Evolutionary conservation across 2,888 invertebrate species (phyloP), one percentile per base, ranked within the genome.

Genomic region (Aporophyla lueneburgensis): DNA sequence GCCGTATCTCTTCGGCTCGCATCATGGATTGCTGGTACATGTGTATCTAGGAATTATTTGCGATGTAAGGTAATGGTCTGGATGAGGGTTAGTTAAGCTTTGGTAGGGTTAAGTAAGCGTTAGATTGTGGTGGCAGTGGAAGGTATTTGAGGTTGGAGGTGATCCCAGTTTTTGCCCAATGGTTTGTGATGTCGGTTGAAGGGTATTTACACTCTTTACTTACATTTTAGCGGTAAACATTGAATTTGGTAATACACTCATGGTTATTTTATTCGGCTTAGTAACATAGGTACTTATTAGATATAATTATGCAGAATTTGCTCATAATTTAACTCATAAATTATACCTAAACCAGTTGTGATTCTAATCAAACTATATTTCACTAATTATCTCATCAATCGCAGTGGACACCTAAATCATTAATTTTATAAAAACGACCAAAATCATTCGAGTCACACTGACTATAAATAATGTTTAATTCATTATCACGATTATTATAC

Each of bases 1-100:
- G 92, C 0, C 96, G 92, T 21, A 96, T 93, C 88, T 96, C 96
- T 76, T 96, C 96, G 0, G 96, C 96, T 0, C 96, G 93, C 96
- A 96, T 96, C 97, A 97, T 96, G 2, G 96, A 96, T 84, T 96
- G 97, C 87, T 97, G 97, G 91, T 97, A 97, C 94, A 96, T 92
- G 92, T 96, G 96, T 80, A 97, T 97, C 95, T 96, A 90, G 59
- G 77, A 70, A 77, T 69, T 81, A 76, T 74, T 83, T 63, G 66
- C 46, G 83, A 85, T 74, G 86, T 83, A 65, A 83, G 83, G 83
- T 71, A 82, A 85, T 85, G 83, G 72, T 78, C 56, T 83, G 71
- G 83, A 83, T 83, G 83, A 82, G 54, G 78, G 83, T 83, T 83
- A 83, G 27, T 58, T 12, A 81, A 76, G 82, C 76, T 21, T 19